Conservation (phyloP, 2,888 invertebrate species). For the Drosophila histrio region DNA sequence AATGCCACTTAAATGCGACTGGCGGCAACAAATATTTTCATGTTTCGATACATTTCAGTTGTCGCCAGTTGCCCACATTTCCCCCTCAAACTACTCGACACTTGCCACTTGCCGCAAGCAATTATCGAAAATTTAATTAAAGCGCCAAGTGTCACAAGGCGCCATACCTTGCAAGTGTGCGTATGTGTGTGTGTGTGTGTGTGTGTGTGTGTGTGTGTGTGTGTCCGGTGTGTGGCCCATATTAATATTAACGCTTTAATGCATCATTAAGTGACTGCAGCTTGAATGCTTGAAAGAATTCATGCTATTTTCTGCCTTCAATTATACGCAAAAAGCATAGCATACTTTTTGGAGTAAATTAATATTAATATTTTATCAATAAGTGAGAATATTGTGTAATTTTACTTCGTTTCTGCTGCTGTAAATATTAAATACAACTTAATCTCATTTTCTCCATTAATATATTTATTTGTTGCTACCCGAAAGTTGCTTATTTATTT, state of each 20-base stretch:
- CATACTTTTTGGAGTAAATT: background rate
- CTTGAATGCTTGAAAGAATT: background rate
- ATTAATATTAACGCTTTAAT: conserved; percentile 74
- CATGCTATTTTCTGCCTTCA: background rate
- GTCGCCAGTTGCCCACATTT: conserved; percentile 24
- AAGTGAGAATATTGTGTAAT: too few species aligned
- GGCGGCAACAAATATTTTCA: conserved; percentile 56
- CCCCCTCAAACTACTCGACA: background rate
- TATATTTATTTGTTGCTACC: too few species aligned
- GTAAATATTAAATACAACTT: too few species aligned
- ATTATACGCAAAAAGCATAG: background rate
- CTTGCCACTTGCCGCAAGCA: conserved; percentile 56
- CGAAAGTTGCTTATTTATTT: too few species aligned
- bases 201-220: conserved; percentile 11
- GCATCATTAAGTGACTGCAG: conserved; percentile 61
- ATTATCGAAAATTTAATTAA: conserved; percentile 80
- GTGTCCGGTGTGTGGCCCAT: conserved; percentile 48
- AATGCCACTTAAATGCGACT: conserved; percentile 66
- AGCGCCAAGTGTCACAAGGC: conserved; percentile 68
- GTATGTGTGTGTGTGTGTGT: conserved; percentile 6
- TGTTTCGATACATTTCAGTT: conserved; percentile 44
- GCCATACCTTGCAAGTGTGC: conserved; percentile 7
- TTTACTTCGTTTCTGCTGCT: too few species aligned
- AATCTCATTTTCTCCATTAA: too few species aligned
- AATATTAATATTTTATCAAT: too few species aligned